Conservation (phyloP, 1,140 invertebrate species). For the Aradophagus sp. region DNA sequence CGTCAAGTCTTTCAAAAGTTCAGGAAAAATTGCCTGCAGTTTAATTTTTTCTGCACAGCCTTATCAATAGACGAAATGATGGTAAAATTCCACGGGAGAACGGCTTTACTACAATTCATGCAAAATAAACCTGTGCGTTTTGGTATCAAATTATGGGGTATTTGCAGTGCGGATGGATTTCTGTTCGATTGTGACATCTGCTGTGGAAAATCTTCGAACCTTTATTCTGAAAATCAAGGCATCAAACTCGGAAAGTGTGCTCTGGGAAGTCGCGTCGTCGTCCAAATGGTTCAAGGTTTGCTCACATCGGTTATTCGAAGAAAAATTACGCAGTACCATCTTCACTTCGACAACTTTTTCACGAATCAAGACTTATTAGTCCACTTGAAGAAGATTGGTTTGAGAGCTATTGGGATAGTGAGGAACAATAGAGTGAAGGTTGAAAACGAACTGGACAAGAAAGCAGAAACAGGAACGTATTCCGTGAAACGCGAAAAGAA, state of each 20-base stretch:
- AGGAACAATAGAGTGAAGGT: constrained; percentile 25
- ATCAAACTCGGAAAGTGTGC: constrained; percentile 22
- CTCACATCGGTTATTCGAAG: constrained; percentile 10
- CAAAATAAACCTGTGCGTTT: constrained; percentile 5
- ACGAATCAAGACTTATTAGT: constrained; percentile 34
- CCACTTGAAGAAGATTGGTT: constrained; percentile 38
- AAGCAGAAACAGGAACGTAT: constrained; percentile 35
- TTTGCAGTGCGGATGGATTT: too few species aligned
- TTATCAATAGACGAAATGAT: constrained; percentile 40
- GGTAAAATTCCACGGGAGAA: constrained; percentile 39
- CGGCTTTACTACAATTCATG: constrained; percentile 11
- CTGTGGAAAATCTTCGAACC: constrained; percentile 6
- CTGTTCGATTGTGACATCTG: constrained; percentile 10
- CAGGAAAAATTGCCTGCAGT: constrained; percentile 15
- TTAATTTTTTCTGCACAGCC: constrained; percentile 30
- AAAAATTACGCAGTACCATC: constrained; percentile 29
- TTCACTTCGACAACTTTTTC: constrained; percentile 41
- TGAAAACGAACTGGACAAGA: constrained; percentile 28
- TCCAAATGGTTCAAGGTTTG: constrained; percentile 29
- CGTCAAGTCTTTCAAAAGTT: constrained; percentile 26
- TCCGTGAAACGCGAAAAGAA: constrained; percentile 27
- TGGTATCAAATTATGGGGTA: constrained; percentile 20
- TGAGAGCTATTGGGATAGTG: constrained; percentile 37
- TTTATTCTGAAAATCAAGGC: constrained; percentile 9
- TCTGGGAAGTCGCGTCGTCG: constrained; percentile 31